Evolutionary conservation across 2,797 vertebrate genomes (phyloP).

Genomic region (Molothrus ater): DNA sequence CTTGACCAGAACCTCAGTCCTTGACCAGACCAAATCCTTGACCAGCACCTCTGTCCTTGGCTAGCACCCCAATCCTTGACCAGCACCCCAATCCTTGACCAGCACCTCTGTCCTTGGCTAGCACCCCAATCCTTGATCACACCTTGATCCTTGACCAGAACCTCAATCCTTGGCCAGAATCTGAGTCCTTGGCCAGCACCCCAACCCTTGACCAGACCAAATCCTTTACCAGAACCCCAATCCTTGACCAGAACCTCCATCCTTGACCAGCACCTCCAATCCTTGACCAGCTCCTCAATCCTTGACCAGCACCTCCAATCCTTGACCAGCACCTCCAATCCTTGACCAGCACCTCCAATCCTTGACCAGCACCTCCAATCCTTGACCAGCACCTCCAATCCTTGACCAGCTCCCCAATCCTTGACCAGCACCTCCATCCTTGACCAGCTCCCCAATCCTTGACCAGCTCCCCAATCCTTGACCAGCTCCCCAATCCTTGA

Average conservation of each 20-base stretch:
- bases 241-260: not conserved
- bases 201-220: not conserved
- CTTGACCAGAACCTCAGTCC: too few species aligned
- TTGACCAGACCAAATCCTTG: not conserved
- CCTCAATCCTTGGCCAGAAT: not conserved
- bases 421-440: too few species aligned
- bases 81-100: not conserved
- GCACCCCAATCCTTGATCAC: too few species aligned
- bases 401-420: rapidly evolving
- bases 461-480: rapidly evolving
- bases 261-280: not conserved
- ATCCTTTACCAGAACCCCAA: not conserved
- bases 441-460: not conserved
- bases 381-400: not conserved
- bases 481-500: not conserved
- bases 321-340: not conserved
- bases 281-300: too few species aligned
- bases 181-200: too few species aligned
- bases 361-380: too few species aligned
- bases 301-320: rapidly evolving
- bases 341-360: not conserved
- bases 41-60: too few species aligned
- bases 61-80: not conserved
- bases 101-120: not conserved
- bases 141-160: too few species aligned